These are phyloP conservation scores for Hippopotamus amphibius DNA, from an alignment of 2,113 vertebrate genomes.

Conservation along the genomic window DNA sequence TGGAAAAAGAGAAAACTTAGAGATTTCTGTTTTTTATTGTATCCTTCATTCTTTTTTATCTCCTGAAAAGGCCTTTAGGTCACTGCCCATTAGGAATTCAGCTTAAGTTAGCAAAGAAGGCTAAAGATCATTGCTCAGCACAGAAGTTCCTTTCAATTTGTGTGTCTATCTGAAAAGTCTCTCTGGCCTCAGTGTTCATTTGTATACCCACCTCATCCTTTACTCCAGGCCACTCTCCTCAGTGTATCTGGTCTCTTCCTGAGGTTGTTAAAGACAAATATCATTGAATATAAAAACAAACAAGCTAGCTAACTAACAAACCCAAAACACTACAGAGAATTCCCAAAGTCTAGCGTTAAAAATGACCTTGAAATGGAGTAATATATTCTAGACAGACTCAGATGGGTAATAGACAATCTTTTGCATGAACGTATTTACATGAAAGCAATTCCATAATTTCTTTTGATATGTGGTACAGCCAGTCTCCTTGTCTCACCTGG, in stretches of 20 bases:
- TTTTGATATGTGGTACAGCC: background rate
- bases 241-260: background rate
- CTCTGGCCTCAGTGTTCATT: background rate
- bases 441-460: slow-evolving; percentile 24
- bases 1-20: slow-evolving; percentile 2
- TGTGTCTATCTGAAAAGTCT: background rate
- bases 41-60: background rate
- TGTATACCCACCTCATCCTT: background rate
- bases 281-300: slow-evolving; percentile 28
- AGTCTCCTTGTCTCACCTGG: background rate
- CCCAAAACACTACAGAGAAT: background rate
- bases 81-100: background rate
- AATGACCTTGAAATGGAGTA: slow-evolving; percentile 3
- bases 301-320: background rate
- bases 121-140: background rate
- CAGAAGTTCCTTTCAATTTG: slow-evolving; percentile 8
- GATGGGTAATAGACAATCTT: background rate
- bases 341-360: background rate
- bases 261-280: background rate
- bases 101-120: slow-evolving; percentile 1
- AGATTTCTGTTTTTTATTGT: background rate
- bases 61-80: background rate
- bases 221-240: background rate
- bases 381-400: background rate
- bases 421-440: background rate